Percentiles rank a stretch among this genome's conserved stretches.
Conservation (phyloP, 2,113 vertebrate genomes). For the Nothoprocta perdicaria region DNA sequence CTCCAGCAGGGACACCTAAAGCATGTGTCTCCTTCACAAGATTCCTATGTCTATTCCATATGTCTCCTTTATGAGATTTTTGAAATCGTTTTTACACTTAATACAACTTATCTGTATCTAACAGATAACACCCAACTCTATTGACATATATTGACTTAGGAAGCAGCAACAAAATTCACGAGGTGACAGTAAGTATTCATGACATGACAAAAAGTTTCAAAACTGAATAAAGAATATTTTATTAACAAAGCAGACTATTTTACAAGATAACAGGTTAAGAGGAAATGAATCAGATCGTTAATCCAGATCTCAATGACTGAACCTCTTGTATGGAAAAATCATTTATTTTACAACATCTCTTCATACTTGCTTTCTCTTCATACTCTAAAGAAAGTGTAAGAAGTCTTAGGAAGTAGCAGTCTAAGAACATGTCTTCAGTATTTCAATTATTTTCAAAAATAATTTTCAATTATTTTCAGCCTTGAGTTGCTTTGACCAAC, state of each 20-base stretch:
- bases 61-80: neutral
- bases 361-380: neutral
- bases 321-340: neutral
- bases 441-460: neutral
- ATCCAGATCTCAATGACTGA: neutral
- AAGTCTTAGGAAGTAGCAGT: neutral
- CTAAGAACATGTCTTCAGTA: neutral
- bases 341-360: neutral
- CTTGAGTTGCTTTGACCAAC: neutral
- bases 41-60: too few relatives aligned
- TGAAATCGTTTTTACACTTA: neutral
- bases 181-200: too few relatives aligned
- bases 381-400: accelerated
- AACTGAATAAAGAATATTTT: neutral
- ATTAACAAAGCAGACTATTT: neutral
- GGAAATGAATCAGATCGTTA: neutral
- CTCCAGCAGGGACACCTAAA: too few relatives aligned
- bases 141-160: neutral
- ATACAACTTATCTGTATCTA: neutral
- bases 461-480: neutral
- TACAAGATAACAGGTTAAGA: neutral
- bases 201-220: neutral
- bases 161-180: neutral
- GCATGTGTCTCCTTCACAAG: too few relatives aligned
- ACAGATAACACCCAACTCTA: neutral